Conservation (phyloP, 2,888 invertebrate genomes). For the Emmelina monodactyla region DNA sequence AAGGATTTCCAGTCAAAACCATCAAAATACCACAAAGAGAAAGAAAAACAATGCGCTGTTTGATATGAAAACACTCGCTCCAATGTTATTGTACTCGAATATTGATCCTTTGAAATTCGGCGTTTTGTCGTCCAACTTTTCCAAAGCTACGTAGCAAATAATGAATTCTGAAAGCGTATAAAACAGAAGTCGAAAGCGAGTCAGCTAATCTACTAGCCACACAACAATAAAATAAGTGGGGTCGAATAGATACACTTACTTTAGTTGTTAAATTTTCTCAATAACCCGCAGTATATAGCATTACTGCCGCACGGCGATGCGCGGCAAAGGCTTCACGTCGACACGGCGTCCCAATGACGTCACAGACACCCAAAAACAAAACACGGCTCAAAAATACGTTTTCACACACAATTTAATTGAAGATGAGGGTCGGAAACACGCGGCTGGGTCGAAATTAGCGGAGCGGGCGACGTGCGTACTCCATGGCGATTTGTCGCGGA, state of each 20-base stretch:
- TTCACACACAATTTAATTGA: constrained; percentile 41
- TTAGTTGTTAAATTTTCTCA: neutral
- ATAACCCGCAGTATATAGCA: neutral
- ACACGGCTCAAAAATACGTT: constrained; percentile 20
- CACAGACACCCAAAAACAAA: constrained; percentile 24
- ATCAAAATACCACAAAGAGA: neutral
- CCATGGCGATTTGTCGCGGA: constrained; percentile 29
- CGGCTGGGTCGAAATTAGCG: constrained; percentile 21
- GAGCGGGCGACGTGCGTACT: constrained; percentile 22
- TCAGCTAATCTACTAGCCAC: neutral
- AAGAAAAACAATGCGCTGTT: neutral
- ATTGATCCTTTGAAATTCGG: constrained; percentile 1
- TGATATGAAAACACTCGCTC: neutral
- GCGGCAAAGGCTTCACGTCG: no score
- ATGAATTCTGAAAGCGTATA: neutral
- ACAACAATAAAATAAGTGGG: neutral
- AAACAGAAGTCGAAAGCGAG: neutral
- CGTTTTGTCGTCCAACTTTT: neutral
- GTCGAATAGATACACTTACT: constrained; percentile 1
- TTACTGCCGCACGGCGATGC: no score
- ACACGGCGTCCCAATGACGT: constrained; percentile 13
- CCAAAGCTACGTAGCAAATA: neutral
- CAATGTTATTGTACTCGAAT: neutral
- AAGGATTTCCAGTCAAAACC: no score
- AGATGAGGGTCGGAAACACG: constrained; percentile 36